Evolutionary conservation across 2,797 vertebrate genomes (phyloP), one percentile per base, ranked within the genome.

Genomic region (Arnoldichthys spilopterus): DNA sequence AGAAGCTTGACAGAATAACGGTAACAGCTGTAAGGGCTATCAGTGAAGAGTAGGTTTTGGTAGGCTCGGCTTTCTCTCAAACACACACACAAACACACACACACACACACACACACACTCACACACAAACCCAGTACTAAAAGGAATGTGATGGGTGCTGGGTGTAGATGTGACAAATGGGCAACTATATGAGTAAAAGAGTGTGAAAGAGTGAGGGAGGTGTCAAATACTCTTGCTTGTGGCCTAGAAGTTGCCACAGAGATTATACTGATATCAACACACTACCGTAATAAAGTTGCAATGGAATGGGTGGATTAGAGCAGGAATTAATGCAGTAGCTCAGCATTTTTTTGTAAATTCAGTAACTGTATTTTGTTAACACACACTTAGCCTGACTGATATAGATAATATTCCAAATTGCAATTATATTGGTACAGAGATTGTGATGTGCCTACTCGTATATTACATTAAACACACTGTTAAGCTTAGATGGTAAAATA

Each of bases 41-140:
- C 66, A 34, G 51, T 15, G 26, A 78, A 49, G 53, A 24, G 67
- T 40, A 70, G 59, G 18, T 34, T 70, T 75, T 67, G 58, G 22
- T 54, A 58, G 20, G 85, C 85, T 63, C 53, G 68, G 75, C 78
- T 87, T 78, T 73, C 81, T 80, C 51, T 63, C n/a, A 22, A 22
- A 22, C 75, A 76, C 53, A 75, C 71, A 18, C 72, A 67, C 34
- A n/a, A n/a, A n/a, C n/a, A n/a, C n/a, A n/a, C n/a, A n/a, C n/a
- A n/a, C n/a, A n/a, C n/a, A n/a, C n/a, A n/a, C n/a, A 22, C 22
- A 22, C 75, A 76, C 53, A 75, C 71, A 18, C 72, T 61, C 34
- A 68, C 37, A 34, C 80, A 86, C 77, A 88, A 78, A 43, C 81
- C 84, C 72, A 86, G 24, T 71, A 76, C 62, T 80, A 87, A 84